Conservation (phyloP, 2,888 invertebrate genomes). For the Caenorhabditis imperialis region DNA sequence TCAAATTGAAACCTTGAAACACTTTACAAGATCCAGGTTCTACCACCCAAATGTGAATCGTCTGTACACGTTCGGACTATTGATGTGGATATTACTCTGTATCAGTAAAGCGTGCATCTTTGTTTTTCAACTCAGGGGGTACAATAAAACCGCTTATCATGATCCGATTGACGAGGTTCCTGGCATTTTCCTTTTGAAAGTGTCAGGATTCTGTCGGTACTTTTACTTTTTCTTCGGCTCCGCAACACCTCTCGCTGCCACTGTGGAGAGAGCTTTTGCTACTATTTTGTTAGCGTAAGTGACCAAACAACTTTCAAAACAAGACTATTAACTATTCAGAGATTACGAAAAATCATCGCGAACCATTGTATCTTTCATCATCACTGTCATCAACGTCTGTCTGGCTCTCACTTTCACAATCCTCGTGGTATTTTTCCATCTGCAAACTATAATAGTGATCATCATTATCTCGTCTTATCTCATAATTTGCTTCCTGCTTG, state of each 20-base stretch:
- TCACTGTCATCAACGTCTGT: constrained; percentile 1
- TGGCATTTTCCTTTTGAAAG: constrained; percentile 3
- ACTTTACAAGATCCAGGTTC: constrained; percentile 15
- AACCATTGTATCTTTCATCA: neutral
- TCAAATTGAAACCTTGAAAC: neutral
- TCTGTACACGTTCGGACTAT: constrained; percentile 13
- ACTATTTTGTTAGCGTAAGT: constrained; percentile 19
- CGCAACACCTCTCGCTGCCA: constrained; percentile 11
- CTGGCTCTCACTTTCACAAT: constrained; percentile 11
- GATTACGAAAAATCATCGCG: constrained; percentile 25
- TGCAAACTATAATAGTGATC: constrained; percentile 1
- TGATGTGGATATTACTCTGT: constrained; percentile 25
- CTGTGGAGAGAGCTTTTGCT: constrained; percentile 32
- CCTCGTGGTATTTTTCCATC: constrained; percentile 3
- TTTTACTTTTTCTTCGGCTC: constrained; percentile 34
- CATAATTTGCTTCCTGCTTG: constrained; percentile 11
- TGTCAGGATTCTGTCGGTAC: constrained; percentile 22
- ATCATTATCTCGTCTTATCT: constrained; percentile 1
- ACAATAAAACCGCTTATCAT: neutral
- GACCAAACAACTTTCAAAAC: neutral
- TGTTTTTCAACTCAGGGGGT: constrained; percentile 14
- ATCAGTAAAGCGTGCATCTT: constrained; percentile 24
- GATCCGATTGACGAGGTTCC: neutral
- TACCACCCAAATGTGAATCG: constrained; percentile 40
- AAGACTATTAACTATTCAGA: constrained; percentile 6